Evolutionary conservation across 2,888 invertebrate genomes (phyloP).

Genomic region (Noctua pronuba): DNA sequence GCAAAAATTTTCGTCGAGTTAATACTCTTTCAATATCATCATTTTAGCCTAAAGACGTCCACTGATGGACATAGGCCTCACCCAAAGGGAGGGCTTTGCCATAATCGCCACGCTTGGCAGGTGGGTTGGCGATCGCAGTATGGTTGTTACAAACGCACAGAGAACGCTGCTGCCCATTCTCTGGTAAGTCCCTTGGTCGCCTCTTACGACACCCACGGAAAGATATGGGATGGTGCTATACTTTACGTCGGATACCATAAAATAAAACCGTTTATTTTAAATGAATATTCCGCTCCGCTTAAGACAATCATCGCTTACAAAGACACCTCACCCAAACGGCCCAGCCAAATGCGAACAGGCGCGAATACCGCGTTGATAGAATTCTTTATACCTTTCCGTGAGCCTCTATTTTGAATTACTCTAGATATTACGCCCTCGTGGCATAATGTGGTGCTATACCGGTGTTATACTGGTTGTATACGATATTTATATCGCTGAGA

Average conservation of each 20-base stretch:
- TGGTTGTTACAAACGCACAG: no score
- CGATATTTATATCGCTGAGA: constrained; percentile 59
- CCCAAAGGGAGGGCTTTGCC: no score
- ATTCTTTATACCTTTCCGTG: constrained; percentile 81
- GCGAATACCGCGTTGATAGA: constrained; percentile 84
- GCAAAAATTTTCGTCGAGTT: neutral
- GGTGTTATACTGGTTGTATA: constrained; percentile 42
- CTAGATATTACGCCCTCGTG: constrained; percentile 64
- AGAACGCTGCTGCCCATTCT: no score
- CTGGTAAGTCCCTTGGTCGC: no score
- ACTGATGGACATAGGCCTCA: no score
- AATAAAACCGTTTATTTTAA: neutral
- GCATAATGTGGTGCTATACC: constrained; percentile 54
- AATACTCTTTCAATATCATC: neutral
- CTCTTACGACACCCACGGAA: no score
- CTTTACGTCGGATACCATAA: no score
- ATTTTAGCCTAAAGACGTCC: no score
- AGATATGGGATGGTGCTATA: no score
- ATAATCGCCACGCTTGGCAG: no score
- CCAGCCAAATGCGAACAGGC: constrained; percentile 79
- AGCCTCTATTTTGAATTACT: constrained; percentile 77
- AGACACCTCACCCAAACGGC: constrained; percentile 61
- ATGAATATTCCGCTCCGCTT: neutral
- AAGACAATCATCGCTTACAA: constrained; percentile 57
- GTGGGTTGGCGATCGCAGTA: no score